Percentiles rank a stretch among this genome's conserved stretches.
These are phyloP conservation scores for Abrostola tripartita DNA, from an alignment of 2,888 invertebrate species.

Conservation along the genomic window DNA sequence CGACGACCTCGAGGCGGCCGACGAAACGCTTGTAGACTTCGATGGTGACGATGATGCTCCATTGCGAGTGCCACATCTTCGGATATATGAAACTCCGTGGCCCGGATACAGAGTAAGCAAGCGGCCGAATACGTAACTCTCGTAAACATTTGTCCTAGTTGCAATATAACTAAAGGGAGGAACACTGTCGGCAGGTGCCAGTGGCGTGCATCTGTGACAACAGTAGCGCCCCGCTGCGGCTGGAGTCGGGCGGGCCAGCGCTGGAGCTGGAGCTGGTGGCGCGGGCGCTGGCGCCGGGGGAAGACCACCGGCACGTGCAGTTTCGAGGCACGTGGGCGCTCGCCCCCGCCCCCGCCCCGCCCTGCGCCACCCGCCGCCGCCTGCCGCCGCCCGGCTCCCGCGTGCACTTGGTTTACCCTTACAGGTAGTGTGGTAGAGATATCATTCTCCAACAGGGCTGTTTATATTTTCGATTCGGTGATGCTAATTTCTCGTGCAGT, in stretches of 20 bases:
- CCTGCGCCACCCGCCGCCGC: slow-evolving; percentile 66
- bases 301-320: slow-evolving; percentile 94
- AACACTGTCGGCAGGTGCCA: slow-evolving; percentile 80
- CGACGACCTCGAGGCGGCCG: slow-evolving; percentile 47
- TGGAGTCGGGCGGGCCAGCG: slow-evolving; percentile 76
- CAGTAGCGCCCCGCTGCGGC: slow-evolving; percentile 73
- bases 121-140: slow-evolving; percentile 3
- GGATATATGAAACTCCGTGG: slow-evolving; percentile 92
- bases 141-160: too few relatives aligned
- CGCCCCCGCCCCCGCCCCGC: slow-evolving; percentile 50
- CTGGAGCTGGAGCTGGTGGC: slow-evolving; percentile 94
- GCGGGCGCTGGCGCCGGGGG: slow-evolving; percentile 91
- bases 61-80: slow-evolving; percentile 85
- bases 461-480: too few relatives aligned
- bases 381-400: slow-evolving; percentile 70
- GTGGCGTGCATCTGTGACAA: slow-evolving; percentile 95
- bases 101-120: slow-evolving; percentile 88
- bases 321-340: slow-evolving; percentile 90
- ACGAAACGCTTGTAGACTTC: slow-evolving; percentile 49
- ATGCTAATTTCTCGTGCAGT: slow-evolving; percentile 21
- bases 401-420: slow-evolving; percentile 76
- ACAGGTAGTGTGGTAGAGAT: slow-evolving; percentile 61
- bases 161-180: too few relatives aligned
- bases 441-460: too few relatives aligned
- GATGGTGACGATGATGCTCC: slow-evolving; percentile 76